Evolutionary conservation across 2,113 vertebrate species (phyloP), one percentile per base, ranked within the genome.

Genomic region (Pagrus major): DNA sequence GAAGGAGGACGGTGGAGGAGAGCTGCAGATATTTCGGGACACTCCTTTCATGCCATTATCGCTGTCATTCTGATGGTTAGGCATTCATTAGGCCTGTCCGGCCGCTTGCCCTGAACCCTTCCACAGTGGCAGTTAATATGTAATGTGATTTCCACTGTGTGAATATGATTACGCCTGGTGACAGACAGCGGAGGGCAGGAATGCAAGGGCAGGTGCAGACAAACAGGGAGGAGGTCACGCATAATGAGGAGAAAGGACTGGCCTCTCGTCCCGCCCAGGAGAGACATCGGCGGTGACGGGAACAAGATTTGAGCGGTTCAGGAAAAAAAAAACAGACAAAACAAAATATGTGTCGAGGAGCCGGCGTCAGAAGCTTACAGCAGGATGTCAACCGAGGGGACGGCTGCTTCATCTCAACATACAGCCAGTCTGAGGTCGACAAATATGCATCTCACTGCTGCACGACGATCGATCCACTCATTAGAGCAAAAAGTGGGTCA

Each of bases 101-200:
- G 82, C 74, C 52, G 18, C 83, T 63, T n/a, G 73, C 58, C 85
- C 72, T 67, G 83, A 87, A 78, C 82, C 71, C 76, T 55, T 88
- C 83, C 72, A 42, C 81, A 37, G 66, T 83, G 77, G 54, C 89
- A 69, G 80, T 76, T 80, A 71, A 86, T 78, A 83, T 72, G 71
- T 80, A 79, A 82, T 80, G 72, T 88, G 83, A 89, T 86, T 79
- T 87, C 85, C 80, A 37, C 77, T 75, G 76, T 54, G 66, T 66
- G 86, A 87, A 88, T 84, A 56, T 71, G 82, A 90, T 90, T 85
- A 84, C 11, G 10, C 46, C 1, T 71, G 44, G 54, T 85, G 87
- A 88, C 83, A 77, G 86, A 86, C 84, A 88, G 79, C 44, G 65
- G 85, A 86, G 75, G 86, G 65, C 81, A 82, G 71, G 56, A n/a